Evolutionary conservation across 1,140 invertebrate genomes (phyloP), one percentile per base, ranked within the genome.

Genomic region (Leptoteleia sp.): DNA sequence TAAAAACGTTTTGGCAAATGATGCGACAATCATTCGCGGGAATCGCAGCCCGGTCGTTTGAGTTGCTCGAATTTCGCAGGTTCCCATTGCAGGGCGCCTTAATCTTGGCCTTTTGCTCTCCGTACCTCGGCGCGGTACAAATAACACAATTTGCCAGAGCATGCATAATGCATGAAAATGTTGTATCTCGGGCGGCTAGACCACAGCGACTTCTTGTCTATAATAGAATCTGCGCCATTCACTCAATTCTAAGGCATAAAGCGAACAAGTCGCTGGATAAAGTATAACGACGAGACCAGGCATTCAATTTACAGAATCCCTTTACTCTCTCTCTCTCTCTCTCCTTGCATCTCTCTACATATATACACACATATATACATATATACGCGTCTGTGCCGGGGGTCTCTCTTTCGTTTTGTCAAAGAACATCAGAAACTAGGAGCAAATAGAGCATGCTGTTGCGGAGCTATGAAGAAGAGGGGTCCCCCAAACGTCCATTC

Each of bases 161-260:
- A 87, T 88, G 84, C 85, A 87, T 88, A 85, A 88, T 88, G 84
- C 84, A 88, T 87, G 83, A 77, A 84, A 85, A 85, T 82, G 78
- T 78, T 83, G 83, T 80, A 78, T 83, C 67, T 82, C 78, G 77
- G 80, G 50, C 80, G 76, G 73, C 83, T 84, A 83, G 82, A 83
- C 75, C 72, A 81, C 71, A 75, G 52, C 76, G 82, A 84, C 83
- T 87, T 82, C 85, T 88, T 87, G 86, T 88, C 87, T 89, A 85
- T 89, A 89, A 89, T 89, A 84, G 87, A 89, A 89, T 89, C 87
- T 89, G 76, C 72, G 80, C 85, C 81, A 84, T 83, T 84, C 82
- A 82, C 81, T 80, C 84, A 81, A 85, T 84, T 87, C 80, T 81
- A 59, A 67, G 77, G 80, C 72, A 86, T 85, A 86, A 87, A 86